Percentiles rank a stretch among this genome's conserved stretches.
Conservation (phyloP, 2,113 vertebrate species). For the Coracopsis vasa region DNA sequence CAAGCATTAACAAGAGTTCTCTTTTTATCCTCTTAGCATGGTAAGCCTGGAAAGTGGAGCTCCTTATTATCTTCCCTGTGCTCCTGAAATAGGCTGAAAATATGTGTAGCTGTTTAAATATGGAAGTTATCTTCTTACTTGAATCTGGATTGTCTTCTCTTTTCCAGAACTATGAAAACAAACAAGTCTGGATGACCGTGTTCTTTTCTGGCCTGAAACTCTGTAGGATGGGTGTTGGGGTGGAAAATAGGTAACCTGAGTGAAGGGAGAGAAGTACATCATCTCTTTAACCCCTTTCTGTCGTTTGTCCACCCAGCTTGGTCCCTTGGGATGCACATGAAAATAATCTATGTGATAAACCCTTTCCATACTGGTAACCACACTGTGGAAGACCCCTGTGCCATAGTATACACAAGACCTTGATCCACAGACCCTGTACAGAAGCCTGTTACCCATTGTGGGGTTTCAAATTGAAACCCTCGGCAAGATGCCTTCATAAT, state of each 20-base stretch:
- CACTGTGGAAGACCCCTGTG: background rate
- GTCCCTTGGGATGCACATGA: background rate
- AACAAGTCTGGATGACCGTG: background rate
- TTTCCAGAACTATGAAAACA: background rate
- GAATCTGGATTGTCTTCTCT: background rate
- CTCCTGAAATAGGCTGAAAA: conserved; percentile 50
- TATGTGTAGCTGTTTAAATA: conserved; percentile 32
- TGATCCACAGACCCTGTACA: background rate
- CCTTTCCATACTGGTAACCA: background rate
- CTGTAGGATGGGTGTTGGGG: background rate
- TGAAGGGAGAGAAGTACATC: background rate
- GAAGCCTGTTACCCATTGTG: background rate
- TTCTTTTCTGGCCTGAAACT: background rate
- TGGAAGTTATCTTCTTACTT: background rate
- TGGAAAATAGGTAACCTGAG: background rate
- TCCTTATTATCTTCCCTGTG: conserved; percentile 30
- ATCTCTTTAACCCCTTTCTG: background rate
- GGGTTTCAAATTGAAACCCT: background rate
- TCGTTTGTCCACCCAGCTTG: background rate
- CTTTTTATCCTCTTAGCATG: conserved; percentile 58
- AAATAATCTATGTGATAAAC: background rate
- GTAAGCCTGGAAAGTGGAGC: conserved; percentile 58
- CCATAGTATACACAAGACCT: background rate
- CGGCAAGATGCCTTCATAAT: background rate
- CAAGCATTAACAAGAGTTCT: conserved; percentile 51